Conservation (phyloP, 2,797 vertebrate genomes). For the Ctenochaetus hawaiiensis region DNA sequence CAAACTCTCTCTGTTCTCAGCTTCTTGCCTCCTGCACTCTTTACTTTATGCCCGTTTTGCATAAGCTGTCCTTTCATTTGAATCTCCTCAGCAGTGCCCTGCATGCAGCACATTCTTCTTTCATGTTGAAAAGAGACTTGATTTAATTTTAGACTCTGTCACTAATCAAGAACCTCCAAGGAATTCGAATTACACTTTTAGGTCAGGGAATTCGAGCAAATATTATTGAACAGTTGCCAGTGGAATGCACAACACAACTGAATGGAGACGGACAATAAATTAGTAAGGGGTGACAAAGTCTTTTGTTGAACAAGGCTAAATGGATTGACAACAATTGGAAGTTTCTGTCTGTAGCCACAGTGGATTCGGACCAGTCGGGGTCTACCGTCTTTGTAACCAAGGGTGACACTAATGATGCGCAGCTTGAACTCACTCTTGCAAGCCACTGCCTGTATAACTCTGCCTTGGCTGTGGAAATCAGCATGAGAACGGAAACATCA, state of each 20-base stretch:
- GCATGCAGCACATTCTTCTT: constrained; percentile 37
- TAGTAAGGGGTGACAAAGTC: constrained; percentile 75
- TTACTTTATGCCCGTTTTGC: constrained; percentile 61
- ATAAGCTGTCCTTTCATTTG: constrained; percentile 69
- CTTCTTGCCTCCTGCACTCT: constrained; percentile 38
- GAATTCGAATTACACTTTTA: constrained; percentile 66
- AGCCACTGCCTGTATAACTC: constrained; percentile 62
- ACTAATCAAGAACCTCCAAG: constrained; percentile 48
- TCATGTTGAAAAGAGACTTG: constrained; percentile 41
- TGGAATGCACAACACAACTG: constrained; percentile 70
- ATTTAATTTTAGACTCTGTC: constrained; percentile 43
- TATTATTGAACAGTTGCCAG: constrained; percentile 72
- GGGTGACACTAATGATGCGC: constrained; percentile 79
- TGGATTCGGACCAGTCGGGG: constrained; percentile 67
- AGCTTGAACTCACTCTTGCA: constrained; percentile 78
- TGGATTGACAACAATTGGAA: constrained; percentile 68
- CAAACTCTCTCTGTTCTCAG: constrained; percentile 48
- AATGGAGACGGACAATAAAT: constrained; percentile 75
- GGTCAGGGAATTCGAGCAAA: constrained; percentile 70
- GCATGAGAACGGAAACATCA: constrained; percentile 62
- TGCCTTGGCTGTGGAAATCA: constrained; percentile 62
- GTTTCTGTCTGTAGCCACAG: constrained; percentile 65
- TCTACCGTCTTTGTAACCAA: constrained; percentile 72
- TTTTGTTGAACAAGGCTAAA: constrained; percentile 76
- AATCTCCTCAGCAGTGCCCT: constrained; percentile 42